phyloP scores from a whole-genome alignment of 2,888 invertebrate genomes.

The Drosophila phalerata region DNA sequence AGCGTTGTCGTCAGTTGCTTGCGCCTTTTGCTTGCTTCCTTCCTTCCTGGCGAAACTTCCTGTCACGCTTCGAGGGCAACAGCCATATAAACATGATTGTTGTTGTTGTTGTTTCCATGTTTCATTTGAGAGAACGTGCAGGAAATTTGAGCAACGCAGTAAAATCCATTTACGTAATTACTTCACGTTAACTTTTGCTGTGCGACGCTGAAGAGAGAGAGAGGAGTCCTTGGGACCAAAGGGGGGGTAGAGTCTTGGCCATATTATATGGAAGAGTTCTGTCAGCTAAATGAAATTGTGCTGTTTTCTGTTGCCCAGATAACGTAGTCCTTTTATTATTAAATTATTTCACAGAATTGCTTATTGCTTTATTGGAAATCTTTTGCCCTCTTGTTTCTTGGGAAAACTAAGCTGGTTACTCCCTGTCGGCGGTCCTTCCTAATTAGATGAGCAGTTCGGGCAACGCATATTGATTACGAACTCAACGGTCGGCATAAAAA shows the following conservation, averaged over 20 bases:
- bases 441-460: slow-evolving; percentile 52
- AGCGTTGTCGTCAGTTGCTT: slow-evolving; percentile 39
- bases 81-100: slow-evolving; percentile 71
- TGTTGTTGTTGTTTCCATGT: slow-evolving; percentile 40
- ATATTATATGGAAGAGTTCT: slow-evolving; percentile 32
- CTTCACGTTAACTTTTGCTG: slow-evolving; percentile 75
- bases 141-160: slow-evolving; percentile 78
- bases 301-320: slow-evolving; percentile 15
- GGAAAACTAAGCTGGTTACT: slow-evolving; percentile 44
- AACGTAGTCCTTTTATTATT: slow-evolving; percentile 61
- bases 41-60: slow-evolving; percentile 75
- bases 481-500: slow-evolving; percentile 13
- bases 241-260: slow-evolving; percentile 15
- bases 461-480: slow-evolving; percentile 53
- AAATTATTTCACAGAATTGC: slow-evolving; percentile 67
- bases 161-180: slow-evolving; percentile 82
- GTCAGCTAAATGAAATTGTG: slow-evolving; percentile 46
- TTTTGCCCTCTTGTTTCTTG: slow-evolving; percentile 37
- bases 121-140: slow-evolving; percentile 68
- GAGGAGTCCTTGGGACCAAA: too few relatives aligned
- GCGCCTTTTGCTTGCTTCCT: slow-evolving; percentile 71
- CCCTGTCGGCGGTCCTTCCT: slow-evolving; percentile 31
- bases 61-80: slow-evolving; percentile 73
- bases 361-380: slow-evolving; percentile 75
- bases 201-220: slow-evolving; percentile 31